phyloP scores from a whole-genome alignment of 2,888 invertebrate species.

The Papilio gigon region DNA sequence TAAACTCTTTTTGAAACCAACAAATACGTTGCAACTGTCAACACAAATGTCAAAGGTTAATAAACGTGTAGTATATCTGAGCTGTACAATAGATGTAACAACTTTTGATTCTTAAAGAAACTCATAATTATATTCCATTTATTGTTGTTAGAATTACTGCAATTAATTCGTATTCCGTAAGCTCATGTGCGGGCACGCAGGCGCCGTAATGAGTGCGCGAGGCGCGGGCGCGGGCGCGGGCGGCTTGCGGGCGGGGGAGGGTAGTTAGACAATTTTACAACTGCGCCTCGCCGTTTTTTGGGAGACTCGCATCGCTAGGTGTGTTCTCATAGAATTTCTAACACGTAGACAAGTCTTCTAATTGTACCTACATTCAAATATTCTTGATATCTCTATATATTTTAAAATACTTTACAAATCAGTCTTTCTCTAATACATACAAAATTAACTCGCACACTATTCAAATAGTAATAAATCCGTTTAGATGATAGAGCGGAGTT shows the following conservation, averaged over 20 bases:
- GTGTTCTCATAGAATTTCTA: slow-evolving; percentile 65
- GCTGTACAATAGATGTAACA: no score
- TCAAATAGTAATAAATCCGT: no score
- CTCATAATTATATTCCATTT: no score
- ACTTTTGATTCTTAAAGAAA: no score
- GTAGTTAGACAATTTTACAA: slow-evolving; percentile 83
- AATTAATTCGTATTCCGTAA: slow-evolving; percentile 46
- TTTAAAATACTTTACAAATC: background rate
- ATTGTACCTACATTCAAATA: background rate
- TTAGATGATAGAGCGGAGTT: no score
- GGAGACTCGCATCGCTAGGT: slow-evolving; percentile 77
- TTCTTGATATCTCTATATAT: background rate
- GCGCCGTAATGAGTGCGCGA: slow-evolving; percentile 79
- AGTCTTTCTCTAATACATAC: no score
- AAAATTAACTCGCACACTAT: no score
- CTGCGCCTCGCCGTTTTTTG: slow-evolving; percentile 82
- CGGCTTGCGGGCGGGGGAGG: slow-evolving; percentile 62
- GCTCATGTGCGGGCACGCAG: slow-evolving; percentile 62
- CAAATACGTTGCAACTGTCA: no score
- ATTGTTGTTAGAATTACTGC: slow-evolving; percentile 47
- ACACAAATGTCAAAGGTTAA: no score
- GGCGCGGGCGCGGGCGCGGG: slow-evolving; percentile 64
- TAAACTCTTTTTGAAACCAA: no score
- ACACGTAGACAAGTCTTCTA: slow-evolving; percentile 47
- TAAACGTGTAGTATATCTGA: no score